Conservation (phyloP, 1,140 invertebrate genomes). For the Physella acuta region DNA sequence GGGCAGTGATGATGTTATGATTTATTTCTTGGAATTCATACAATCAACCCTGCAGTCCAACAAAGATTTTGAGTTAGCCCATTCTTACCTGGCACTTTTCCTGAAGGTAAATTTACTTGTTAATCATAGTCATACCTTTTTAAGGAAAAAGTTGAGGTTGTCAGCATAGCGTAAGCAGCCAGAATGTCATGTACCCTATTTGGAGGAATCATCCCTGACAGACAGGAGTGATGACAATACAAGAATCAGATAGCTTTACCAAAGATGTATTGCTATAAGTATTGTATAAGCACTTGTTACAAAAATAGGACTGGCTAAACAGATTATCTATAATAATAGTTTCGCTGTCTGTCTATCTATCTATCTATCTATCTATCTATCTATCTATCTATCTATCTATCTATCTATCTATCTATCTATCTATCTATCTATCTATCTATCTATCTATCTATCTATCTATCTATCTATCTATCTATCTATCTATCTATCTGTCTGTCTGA, state of each 20-base stretch:
- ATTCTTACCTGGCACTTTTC: conserved; percentile 89
- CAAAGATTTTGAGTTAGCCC: conserved; percentile 86
- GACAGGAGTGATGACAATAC: neutral
- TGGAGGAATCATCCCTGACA: neutral
- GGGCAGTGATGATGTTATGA: conserved; percentile 71
- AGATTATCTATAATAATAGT: too few species aligned
- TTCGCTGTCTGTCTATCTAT: too few species aligned
- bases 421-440: too few species aligned
- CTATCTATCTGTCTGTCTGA: too few species aligned
- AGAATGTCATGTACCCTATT: neutral
- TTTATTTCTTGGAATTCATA: conserved; percentile 80
- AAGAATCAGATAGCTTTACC: neutral
- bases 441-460: too few species aligned
- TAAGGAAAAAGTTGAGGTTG: neutral
- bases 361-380: too few species aligned
- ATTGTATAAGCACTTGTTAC: neutral
- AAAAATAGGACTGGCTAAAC: too few species aligned
- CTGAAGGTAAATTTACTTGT: conserved; percentile 68
- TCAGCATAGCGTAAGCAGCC: neutral
- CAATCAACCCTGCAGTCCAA: conserved; percentile 73
- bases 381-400: too few species aligned
- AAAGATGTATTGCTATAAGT: neutral
- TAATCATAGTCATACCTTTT: neutral
- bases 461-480: too few species aligned
- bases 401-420: too few species aligned